phyloP scores from a whole-genome alignment of 2,888 invertebrate genomes.

The Zele albiditarsus region DNA sequence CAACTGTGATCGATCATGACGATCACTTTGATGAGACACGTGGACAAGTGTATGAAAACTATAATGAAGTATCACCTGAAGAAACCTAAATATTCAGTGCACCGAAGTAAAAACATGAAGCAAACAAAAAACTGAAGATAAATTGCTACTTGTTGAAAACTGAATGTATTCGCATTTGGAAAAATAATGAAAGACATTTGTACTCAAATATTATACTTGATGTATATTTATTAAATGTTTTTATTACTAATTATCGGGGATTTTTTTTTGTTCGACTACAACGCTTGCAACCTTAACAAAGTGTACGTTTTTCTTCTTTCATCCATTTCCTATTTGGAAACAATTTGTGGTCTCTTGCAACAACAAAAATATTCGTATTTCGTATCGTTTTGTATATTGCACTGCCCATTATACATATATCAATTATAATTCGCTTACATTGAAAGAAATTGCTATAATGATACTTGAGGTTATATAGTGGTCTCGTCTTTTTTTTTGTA shows the following conservation, averaged over 20 bases:
- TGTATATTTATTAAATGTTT: conserved; percentile 62
- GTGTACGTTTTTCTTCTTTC: conserved; percentile 47
- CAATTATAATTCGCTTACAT: conserved; percentile 50
- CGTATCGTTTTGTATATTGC: conserved; percentile 51
- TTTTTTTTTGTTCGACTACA: conserved; percentile 61
- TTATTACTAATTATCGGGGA: conserved; percentile 63
- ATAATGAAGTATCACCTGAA: background rate
- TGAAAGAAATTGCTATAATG: conserved; percentile 5
- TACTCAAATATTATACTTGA: conserved; percentile 23
- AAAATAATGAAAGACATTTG: background rate
- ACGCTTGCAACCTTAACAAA: conserved; percentile 56
- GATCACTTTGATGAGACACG: conserved; percentile 22
- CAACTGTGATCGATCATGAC: conserved; percentile 34
- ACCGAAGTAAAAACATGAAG: background rate
- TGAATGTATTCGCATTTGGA: background rate
- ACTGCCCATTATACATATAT: conserved; percentile 36
- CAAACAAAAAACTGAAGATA: background rate
- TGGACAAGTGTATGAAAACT: background rate
- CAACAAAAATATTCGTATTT: conserved; percentile 63
- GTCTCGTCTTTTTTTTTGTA: conserved; percentile 8
- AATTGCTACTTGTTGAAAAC: background rate
- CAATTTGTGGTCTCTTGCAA: conserved; percentile 58
- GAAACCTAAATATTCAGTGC: background rate
- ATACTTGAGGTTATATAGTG: conserved; percentile 32
- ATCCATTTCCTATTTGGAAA: conserved; percentile 44